Conservation (phyloP, 1,140 invertebrate species). For the Bombus waltoni region DNA sequence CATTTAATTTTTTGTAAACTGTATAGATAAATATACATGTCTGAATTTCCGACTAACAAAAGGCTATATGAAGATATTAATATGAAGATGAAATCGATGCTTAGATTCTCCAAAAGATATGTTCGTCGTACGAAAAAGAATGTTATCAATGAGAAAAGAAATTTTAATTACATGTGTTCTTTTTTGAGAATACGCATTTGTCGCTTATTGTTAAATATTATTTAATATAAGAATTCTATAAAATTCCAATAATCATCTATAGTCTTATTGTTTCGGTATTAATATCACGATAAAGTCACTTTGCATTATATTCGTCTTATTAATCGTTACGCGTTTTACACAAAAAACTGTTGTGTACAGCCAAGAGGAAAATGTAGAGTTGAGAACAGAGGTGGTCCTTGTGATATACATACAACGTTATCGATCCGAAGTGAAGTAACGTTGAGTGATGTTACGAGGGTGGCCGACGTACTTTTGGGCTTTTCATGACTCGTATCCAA, state of each 20-base stretch:
- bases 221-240: neutral
- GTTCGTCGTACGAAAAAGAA: too few species aligned
- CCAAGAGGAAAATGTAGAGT: neutral
- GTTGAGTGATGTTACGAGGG: slow-evolving; percentile 50
- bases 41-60: too few species aligned
- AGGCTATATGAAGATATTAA: too few species aligned
- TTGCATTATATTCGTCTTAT: neutral
- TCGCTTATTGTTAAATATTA: neutral
- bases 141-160: too few species aligned
- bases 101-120: neutral
- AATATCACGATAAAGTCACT: neutral
- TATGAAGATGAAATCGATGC: too few species aligned
- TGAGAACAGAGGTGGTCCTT: slow-evolving; percentile 48
- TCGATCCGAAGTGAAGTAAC: slow-evolving; percentile 41
- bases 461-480: slow-evolving; percentile 35
- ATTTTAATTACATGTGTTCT: too few species aligned
- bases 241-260: neutral
- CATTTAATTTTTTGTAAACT: too few species aligned
- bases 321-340: neutral
- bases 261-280: too few species aligned
- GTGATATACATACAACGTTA: slow-evolving; percentile 41
- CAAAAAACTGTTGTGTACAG: neutral
- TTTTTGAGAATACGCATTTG: too few species aligned
- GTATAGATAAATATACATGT: too few species aligned
- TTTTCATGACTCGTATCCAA: slow-evolving; percentile 50